Conservation (phyloP, 1,140 invertebrate genomes). For the Liolophura sinensis region DNA sequence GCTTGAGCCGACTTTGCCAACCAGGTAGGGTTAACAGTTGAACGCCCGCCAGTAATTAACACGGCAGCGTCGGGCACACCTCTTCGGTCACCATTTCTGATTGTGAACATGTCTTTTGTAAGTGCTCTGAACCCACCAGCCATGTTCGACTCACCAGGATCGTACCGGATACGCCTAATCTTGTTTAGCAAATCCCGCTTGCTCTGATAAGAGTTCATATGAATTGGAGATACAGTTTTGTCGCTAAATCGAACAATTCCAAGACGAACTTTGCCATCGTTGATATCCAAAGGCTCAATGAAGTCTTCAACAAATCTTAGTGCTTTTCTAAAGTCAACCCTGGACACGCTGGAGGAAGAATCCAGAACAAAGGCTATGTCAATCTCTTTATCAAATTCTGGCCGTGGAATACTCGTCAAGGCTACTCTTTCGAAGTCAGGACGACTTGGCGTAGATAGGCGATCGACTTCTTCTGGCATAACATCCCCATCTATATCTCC, state of each 20-base stretch:
- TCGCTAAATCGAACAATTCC: constrained; percentile 30
- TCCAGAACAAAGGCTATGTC: constrained; percentile 42
- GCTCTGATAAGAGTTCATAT: constrained; percentile 19
- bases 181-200: constrained; percentile 17
- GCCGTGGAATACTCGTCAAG: no score
- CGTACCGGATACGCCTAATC: constrained; percentile 27
- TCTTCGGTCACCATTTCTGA: constrained; percentile 26
- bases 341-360: constrained; percentile 38
- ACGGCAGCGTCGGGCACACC: constrained; percentile 17
- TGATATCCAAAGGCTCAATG: constrained; percentile 23
- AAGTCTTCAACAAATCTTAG: constrained; percentile 39
- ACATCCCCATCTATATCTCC: no score
- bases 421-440: no score
- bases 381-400: constrained; percentile 7
- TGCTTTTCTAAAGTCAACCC: constrained; percentile 34
- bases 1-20: no score
- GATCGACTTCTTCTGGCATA: no score
- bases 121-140: constrained; percentile 22
- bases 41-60: constrained; percentile 23
- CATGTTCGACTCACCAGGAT: constrained; percentile 30
- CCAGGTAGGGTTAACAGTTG: constrained; percentile 5
- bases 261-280: constrained; percentile 25
- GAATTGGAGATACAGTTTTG: constrained; percentile 19
- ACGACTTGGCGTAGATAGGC: no score
- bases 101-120: constrained; percentile 29